Percentiles rank a stretch among this genome's conserved stretches.
Conservation (phyloP, 2,888 invertebrate genomes). For the Lycaena phlaeas region DNA sequence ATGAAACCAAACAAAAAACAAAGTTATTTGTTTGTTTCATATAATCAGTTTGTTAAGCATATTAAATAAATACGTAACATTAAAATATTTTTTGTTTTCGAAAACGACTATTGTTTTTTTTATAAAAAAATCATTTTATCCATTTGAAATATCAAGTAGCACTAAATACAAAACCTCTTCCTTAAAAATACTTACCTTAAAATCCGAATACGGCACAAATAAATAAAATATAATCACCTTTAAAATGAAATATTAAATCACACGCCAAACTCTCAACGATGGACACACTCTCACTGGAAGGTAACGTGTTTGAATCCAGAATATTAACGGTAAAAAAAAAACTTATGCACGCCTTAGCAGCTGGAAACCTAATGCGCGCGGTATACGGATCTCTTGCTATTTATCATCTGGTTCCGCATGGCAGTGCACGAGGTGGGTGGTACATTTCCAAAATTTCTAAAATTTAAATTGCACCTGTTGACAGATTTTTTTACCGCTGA, state of each 20-base stretch:
- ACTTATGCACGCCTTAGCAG: constrained; percentile 39
- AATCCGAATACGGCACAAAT: constrained; percentile 22
- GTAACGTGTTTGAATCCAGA: constrained; percentile 50
- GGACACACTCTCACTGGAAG: constrained; percentile 61
- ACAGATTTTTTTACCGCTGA: background rate
- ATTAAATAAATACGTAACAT: no score
- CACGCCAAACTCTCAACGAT: constrained; percentile 64
- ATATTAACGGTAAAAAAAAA: constrained; percentile 25
- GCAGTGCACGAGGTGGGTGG: constrained; percentile 36
- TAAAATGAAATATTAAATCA: constrained; percentile 61
- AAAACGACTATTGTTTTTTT: no score
- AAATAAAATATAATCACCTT: constrained; percentile 49
- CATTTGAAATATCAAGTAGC: no score
- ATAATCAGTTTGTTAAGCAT: no score
- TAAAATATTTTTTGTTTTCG: no score
- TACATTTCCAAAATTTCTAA: constrained; percentile 12
- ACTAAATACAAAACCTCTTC: no score
- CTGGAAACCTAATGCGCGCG: constrained; percentile 45
- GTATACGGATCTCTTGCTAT: constrained; percentile 38
- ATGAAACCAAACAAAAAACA: no score
- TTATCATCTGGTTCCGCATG: constrained; percentile 68
- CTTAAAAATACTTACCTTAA: constrained; percentile 10
- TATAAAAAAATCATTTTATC: no score
- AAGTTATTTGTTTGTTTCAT: no score
- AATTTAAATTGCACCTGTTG: constrained; percentile 4